Evolutionary conservation across 2,113 vertebrate genomes (phyloP), one percentile per base, ranked within the genome.

Genomic region (Sylvietta virens): DNA sequence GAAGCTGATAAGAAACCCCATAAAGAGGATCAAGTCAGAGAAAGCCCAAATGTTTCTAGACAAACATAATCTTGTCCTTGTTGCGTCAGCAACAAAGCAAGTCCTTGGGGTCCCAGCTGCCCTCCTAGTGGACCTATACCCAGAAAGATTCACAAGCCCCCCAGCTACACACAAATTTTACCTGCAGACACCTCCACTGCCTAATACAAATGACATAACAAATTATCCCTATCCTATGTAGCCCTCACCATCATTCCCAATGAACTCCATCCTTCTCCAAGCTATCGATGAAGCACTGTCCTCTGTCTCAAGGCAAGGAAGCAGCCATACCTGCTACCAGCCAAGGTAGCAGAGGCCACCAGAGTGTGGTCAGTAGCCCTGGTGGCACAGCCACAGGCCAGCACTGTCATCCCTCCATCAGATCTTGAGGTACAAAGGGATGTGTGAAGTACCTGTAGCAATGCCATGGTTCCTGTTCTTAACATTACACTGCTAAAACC

Each of bases 371-470:
- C 15, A 5, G 10, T 31, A 24, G 18, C 71, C 6, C 31, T 40
- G 13, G 69, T 33, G 26, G 19, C 17, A 81, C 12, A 37, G 47
- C 10, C 24, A 57, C 15, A 61, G 54, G 18, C 45, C 69, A 78
- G 31, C 51, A 19, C 31, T 35, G 22, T 5, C 42, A 69, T 3
- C 9, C 27, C 20, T 60, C 31, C 48, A 24, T 26, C 42, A 67
- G 33, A 39, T 54, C 66, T 23, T 20, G 18, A 35, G n/a, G 39
- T 30, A 67, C 35, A 62, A 37, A 54, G 39, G 11, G 19, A 64
- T 4, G 7, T 2, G 19, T 7, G 9, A 71, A 56, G 22, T 2
- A 0, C 3, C 0, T 7, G 21, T 8, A 54, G 47, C 39, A 69
- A 20, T 2, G n/a, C 14, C 15, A 5, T 28, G 15, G 35, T 7